Conservation (phyloP, 1,140 invertebrate genomes). For the Meloidogyne hapla region DNA sequence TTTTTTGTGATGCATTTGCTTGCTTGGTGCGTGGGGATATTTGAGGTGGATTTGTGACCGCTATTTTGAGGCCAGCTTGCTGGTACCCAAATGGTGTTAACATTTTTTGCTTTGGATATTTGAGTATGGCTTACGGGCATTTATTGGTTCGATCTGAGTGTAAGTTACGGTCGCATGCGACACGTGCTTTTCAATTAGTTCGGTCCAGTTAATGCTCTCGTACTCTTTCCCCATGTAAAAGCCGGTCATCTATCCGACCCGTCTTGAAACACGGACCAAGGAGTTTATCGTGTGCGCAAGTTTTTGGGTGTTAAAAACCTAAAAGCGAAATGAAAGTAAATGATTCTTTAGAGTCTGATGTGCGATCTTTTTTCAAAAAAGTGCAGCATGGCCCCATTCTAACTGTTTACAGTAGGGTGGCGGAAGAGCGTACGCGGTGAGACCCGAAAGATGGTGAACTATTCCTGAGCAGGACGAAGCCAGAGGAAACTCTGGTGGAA, state of each 20-base stretch:
- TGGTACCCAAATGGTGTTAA: slow-evolving; percentile 36
- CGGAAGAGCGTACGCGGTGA: slow-evolving; percentile 75
- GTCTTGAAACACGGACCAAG: slow-evolving; percentile 92
- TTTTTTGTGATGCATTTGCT: not conserved
- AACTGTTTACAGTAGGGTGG: slow-evolving; percentile 66
- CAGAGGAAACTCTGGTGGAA: slow-evolving; percentile 84
- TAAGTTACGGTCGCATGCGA: slow-evolving; percentile 41
- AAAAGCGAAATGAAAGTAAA: slow-evolving; percentile 74
- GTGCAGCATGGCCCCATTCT: slow-evolving; percentile 55
- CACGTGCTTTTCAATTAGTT: slow-evolving; percentile 27
- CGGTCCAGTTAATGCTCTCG: slow-evolving; percentile 18
- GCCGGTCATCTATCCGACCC: slow-evolving; percentile 70
- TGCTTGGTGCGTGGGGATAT: slow-evolving; percentile 26
- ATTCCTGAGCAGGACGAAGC: slow-evolving; percentile 81
- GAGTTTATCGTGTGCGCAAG: slow-evolving; percentile 81
- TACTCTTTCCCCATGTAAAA: slow-evolving; percentile 49
- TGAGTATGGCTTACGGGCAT: slow-evolving; percentile 10
- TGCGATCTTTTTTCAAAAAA: slow-evolving; percentile 44
- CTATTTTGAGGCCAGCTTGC: slow-evolving; percentile 22
- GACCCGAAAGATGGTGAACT: slow-evolving; percentile 87
- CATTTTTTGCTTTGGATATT: slow-evolving; percentile 20
- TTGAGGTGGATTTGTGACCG: slow-evolving; percentile 16
- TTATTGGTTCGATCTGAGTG: slow-evolving; percentile 30
- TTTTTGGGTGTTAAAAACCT: slow-evolving; percentile 72
- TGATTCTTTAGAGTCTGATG: slow-evolving; percentile 45